phyloP scores from a whole-genome alignment of 2,113 vertebrate species.

The Cyprichromis sp. region DNA sequence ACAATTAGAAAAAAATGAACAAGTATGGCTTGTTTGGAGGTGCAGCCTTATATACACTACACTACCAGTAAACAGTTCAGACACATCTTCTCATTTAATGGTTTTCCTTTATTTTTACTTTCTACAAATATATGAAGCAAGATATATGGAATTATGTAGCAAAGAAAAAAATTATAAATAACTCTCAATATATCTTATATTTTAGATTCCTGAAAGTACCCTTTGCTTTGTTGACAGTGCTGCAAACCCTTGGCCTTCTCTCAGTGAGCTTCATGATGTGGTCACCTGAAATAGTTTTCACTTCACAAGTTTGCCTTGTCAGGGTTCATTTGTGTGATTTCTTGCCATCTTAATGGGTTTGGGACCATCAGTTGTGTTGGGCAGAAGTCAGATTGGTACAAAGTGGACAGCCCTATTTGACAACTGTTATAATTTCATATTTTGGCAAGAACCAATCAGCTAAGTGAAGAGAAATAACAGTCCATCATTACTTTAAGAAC shows the following conservation, averaged over 20 bases:
- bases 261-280: background rate
- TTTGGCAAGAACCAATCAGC: background rate
- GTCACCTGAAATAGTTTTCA: background rate
- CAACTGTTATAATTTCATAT: background rate
- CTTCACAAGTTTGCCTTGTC: background rate
- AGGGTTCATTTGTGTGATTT: background rate
- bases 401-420: background rate
- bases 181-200: background rate
- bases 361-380: background rate
- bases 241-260: background rate
- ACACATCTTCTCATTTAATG: background rate
- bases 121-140: background rate
- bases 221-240: background rate
- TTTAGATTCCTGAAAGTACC: background rate
- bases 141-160: background rate
- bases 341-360: rapidly evolving
- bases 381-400: background rate
- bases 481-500: background rate
- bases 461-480: background rate
- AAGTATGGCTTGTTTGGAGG: background rate
- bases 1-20: background rate
- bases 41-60: background rate
- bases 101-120: background rate
- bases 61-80: background rate
- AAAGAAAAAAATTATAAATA: background rate